Conservation (phyloP, 2,888 invertebrate genomes). For the Rhingia campestris region DNA sequence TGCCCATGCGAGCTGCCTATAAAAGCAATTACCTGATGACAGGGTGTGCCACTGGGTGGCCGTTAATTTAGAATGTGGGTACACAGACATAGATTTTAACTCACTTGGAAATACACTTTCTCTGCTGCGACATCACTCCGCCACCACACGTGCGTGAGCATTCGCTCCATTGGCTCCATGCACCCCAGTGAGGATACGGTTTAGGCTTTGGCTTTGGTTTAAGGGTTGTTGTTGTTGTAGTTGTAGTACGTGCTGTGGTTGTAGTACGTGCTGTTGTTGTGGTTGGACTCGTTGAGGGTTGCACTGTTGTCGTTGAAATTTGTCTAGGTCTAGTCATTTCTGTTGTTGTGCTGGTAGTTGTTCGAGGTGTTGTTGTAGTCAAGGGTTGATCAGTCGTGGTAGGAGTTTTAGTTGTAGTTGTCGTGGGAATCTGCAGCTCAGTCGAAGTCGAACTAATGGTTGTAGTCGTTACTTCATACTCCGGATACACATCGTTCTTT, state of each 20-base stretch:
- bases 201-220: constrained; percentile 76
- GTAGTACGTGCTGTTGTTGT: constrained; percentile 60
- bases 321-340: too few species aligned
- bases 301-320: too few species aligned
- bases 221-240: constrained; percentile 75
- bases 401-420: constrained; percentile 25
- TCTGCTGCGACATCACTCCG: constrained; percentile 85
- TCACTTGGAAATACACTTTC: constrained; percentile 81
- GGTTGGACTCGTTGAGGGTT: constrained; percentile 37
- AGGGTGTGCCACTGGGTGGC: constrained; percentile 64
- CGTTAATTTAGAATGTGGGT: constrained; percentile 21
- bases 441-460: constrained; percentile 33
- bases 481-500: constrained; percentile 80
- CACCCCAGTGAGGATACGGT: constrained; percentile 87
- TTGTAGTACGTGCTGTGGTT: constrained; percentile 49
- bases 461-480: constrained; percentile 77
- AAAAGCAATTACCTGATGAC: constrained; percentile 49
- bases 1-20: constrained; percentile 52
- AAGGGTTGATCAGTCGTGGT: constrained; percentile 60
- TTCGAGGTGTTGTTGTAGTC: constrained; percentile 42
- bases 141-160: constrained; percentile 94
- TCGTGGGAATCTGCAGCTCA: constrained; percentile 37
- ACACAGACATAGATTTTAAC: constrained; percentile 53
- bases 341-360: constrained; percentile 74
- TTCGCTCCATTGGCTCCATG: constrained; percentile 90